Evolutionary conservation across 1,140 invertebrate species (phyloP).

Genomic region (Papilio polyxenes): DNA sequence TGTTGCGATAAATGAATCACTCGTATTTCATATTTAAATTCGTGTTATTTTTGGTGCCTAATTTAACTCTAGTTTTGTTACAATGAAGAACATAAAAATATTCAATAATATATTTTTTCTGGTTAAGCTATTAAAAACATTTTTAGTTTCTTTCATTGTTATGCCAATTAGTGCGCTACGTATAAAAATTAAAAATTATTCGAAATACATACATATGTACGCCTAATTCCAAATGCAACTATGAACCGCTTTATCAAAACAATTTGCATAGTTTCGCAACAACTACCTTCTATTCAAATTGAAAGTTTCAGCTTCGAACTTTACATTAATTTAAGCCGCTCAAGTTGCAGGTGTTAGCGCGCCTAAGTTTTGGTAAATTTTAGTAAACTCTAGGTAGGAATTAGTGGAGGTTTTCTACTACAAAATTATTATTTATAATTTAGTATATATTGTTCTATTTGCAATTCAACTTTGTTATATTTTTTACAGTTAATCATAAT

Average conservation of each 20-base stretch:
- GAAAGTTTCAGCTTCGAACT: conserved; percentile 25
- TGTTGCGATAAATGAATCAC: too few relatives aligned
- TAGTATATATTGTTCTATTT: neutral
- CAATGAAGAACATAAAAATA: too few relatives aligned
- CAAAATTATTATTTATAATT: conserved; percentile 6
- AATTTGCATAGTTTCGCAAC: conserved; percentile 24
- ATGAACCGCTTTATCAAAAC: conserved; percentile 23
- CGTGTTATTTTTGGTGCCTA: too few relatives aligned
- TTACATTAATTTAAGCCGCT: conserved; percentile 25
- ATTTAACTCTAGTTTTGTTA: too few relatives aligned
- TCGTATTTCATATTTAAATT: too few relatives aligned
- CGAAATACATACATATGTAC: neutral
- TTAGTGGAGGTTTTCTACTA: conserved; percentile 3
- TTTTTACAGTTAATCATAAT: neutral
- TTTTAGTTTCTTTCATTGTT: neutral
- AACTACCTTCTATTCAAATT: conserved; percentile 27
- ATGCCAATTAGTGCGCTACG: neutral
- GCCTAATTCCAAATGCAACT: neutral
- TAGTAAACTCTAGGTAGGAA: conserved; percentile 20
- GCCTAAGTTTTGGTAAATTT: conserved; percentile 9
- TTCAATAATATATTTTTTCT: too few relatives aligned
- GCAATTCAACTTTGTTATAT: neutral
- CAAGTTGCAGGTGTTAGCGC: conserved; percentile 24
- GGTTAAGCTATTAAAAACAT: neutral
- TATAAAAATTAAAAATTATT: neutral